These are phyloP conservation scores for Phyllostomus discolor DNA, from an alignment of 2,113 vertebrate species.

Conservation along the genomic window DNA sequence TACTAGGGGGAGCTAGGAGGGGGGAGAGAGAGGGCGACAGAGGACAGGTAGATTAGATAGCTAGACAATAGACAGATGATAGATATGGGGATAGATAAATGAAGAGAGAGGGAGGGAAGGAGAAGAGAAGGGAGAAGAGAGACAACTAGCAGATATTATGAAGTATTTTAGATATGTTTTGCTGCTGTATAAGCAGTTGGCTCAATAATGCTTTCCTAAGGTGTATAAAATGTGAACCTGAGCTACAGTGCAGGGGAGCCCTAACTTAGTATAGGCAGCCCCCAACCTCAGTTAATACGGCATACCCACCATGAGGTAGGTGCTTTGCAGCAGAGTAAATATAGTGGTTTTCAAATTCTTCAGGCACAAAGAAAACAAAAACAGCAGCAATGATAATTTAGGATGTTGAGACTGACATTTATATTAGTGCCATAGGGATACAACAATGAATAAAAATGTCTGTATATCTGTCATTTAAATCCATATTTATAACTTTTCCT, in stretches of 20 bases:
- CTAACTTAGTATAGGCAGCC: background rate
- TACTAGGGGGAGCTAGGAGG: background rate
- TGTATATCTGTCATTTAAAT: background rate
- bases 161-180: background rate
- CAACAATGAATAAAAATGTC: conserved; percentile 22
- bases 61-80: background rate
- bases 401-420: background rate
- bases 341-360: conserved; percentile 25
- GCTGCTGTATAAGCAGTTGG: background rate
- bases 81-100: too few species aligned
- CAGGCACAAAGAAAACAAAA: background rate
- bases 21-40: background rate
- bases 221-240: background rate
- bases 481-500: conserved; percentile 23
- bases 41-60: background rate
- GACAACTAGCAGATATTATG: background rate
- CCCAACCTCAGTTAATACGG: background rate
- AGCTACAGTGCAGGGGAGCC: background rate
- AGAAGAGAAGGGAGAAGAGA: background rate
- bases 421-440: background rate
- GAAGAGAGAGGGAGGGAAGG: background rate
- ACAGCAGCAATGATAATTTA: conserved; percentile 29
- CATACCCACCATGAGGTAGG: background rate
- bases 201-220: background rate
- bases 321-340: background rate